phyloP scores from a whole-genome alignment of 2,797 vertebrate species.

The Odontamblyopus lacepedii region DNA sequence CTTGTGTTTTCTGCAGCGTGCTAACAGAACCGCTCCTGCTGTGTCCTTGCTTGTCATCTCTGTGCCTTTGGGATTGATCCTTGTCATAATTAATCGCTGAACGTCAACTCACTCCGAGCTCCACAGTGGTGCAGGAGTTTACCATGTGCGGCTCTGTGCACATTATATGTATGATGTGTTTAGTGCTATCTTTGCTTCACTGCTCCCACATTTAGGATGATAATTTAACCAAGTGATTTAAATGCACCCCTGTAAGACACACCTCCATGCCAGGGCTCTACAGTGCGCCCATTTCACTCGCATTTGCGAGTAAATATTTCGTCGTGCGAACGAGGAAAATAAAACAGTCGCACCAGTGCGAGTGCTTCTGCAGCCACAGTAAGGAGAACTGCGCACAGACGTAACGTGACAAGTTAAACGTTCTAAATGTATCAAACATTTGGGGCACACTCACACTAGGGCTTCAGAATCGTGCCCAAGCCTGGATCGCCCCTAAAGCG shows the following conservation, averaged over 20 bases:
- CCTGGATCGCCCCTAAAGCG: too few relatives aligned
- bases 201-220: conserved; percentile 11
- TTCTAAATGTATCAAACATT: too few relatives aligned
- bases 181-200: background rate
- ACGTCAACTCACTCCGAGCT: conserved; percentile 13
- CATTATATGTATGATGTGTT: background rate
- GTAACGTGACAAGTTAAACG: too few relatives aligned
- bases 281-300: too few relatives aligned
- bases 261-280: too few relatives aligned
- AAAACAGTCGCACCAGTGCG: too few relatives aligned
- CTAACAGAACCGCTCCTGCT: conserved; percentile 16
- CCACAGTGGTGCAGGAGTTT: conserved; percentile 9
- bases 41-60: conserved; percentile 13
- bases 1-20: conserved; percentile 14
- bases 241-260: background rate
- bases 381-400: too few relatives aligned
- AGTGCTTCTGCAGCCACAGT: too few relatives aligned
- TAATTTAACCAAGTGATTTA: background rate
- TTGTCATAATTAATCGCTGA: conserved; percentile 32
- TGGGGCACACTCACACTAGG: too few relatives aligned
- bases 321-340: too few relatives aligned
- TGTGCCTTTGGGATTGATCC: conserved; percentile 24
- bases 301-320: too few relatives aligned
- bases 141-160: conserved; percentile 17
- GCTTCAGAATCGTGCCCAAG: too few relatives aligned